These are phyloP conservation scores for Cheilosia variabilis DNA, from an alignment of 2,888 invertebrate genomes.

Conservation along the genomic window DNA sequence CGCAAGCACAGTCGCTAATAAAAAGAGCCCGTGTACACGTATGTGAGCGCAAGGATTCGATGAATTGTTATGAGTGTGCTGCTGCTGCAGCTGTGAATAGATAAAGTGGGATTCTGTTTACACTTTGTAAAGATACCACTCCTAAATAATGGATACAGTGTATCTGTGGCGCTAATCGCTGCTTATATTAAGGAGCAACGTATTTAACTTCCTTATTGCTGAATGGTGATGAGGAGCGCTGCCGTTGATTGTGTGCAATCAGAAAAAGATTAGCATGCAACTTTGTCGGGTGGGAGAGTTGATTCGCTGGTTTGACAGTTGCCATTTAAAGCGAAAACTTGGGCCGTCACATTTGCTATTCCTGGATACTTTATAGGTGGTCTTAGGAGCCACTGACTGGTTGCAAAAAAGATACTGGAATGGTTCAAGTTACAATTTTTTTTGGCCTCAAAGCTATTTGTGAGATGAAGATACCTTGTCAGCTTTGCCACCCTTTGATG, in stretches of 20 bases:
- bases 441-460: no score
- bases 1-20: constrained; percentile 31
- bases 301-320: not conserved
- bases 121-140: constrained; percentile 9
- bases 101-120: constrained; percentile 28
- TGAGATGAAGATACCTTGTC: no score
- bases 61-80: constrained; percentile 5
- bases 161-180: constrained; percentile 34
- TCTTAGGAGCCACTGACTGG: no score
- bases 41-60: constrained; percentile 20
- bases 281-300: constrained; percentile 5
- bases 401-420: no score
- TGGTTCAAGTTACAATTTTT: no score
- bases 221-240: constrained; percentile 14
- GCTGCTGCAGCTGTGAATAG: not conserved
- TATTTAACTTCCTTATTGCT: constrained; percentile 15
- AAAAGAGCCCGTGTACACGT: constrained; percentile 5
- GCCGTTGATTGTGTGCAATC: constrained; percentile 20
- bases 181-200: not conserved
- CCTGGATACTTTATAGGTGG: no score
- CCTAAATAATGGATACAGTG: constrained; percentile 23
- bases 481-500: no score
- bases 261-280: constrained; percentile 25
- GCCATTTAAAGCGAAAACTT: not conserved
- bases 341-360: no score